Conservation (phyloP, 2,888 invertebrate genomes). For the Hemicrepidius hirtus region DNA sequence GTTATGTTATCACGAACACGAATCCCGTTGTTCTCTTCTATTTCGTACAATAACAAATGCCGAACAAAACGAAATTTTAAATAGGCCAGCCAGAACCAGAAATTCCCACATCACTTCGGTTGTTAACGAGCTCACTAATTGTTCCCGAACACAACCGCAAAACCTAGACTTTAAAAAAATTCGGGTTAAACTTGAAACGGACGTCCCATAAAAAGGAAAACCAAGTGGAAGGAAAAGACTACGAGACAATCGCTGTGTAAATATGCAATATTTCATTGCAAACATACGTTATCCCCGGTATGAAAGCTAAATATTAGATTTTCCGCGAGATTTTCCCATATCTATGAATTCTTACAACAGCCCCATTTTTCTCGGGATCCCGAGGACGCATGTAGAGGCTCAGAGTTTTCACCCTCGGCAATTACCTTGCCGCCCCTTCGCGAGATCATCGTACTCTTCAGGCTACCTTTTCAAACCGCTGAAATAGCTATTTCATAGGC, state of each 20-base stretch:
- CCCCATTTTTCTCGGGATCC: constrained; percentile 53
- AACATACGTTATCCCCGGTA: constrained; percentile 57
- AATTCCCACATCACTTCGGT: constrained; percentile 6
- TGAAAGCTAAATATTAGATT: constrained; percentile 60
- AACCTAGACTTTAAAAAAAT: constrained; percentile 9
- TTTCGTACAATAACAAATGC: constrained; percentile 22
- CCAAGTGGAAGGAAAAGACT: constrained; percentile 16
- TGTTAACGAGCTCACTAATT: constrained; percentile 26
- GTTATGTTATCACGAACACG: constrained; percentile 50
- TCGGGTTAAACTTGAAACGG: constrained; percentile 2
- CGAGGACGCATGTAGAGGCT: constrained; percentile 51
- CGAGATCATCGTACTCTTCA: constrained; percentile 50
- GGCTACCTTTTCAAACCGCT: constrained; percentile 51
- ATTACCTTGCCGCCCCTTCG: constrained; percentile 51
- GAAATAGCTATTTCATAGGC: constrained; percentile 51
- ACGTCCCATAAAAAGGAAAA: background rate
- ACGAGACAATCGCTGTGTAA: constrained; percentile 49
- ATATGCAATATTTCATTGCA: constrained; percentile 58
- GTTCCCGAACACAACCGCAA: background rate
- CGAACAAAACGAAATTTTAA: constrained; percentile 25
- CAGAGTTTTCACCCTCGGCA: constrained; percentile 53
- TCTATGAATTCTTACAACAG: constrained; percentile 55
- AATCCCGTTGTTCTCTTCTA: constrained; percentile 38
- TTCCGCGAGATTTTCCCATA: constrained; percentile 56
- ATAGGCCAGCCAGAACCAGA: constrained; percentile 4